Evolutionary conservation across 2,113 vertebrate species (phyloP), one percentile per base, ranked within the genome.

Genomic region (Phalacrocorax aristotelis): DNA sequence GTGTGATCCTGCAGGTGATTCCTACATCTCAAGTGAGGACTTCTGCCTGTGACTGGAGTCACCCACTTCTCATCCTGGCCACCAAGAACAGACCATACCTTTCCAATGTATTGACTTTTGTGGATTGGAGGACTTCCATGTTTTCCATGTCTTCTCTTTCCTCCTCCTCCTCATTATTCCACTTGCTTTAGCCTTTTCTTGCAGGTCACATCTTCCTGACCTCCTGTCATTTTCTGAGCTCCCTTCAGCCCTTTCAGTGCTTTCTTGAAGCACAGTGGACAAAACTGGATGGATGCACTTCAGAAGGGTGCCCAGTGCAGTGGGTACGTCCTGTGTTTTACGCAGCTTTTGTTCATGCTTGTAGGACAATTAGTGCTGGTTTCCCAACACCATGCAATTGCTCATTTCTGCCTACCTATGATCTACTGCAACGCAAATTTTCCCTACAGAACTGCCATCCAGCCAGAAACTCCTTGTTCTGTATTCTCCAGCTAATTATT

Each of bases 81-180:
- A 52, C 51, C 11, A 32, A 49, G 21, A 44, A 3, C 20, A 68
- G 30, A 64, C 8, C 16, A 5, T 22, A 8, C 23, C 9, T 42
- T 57, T 27, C 34, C 26, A 62, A 2, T 0, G 7, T 1, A 22
- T 58, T 25, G 11, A 2, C 14, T 44, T 48, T 23, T 11, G 6
- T 32, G 26, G 13, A 55, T 65, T n/a, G 95, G 8, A 29, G 49
- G 15, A 34, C 29, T 32, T 17, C 3, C 0, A 0, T 3, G 11
- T 15, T 70, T 72, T 77, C 61, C 12, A 2, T 14, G 11, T 20
- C 16, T 68, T 52, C 52, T 42, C n/a, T 46, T 64, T 64, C 44
- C 15, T 29, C 9, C 13, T 21, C 27, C 58, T 21, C 27, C 54
- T 4, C 4, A 5, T 38, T n/a, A 22, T 36, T 26, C 26, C 34